phyloP scores from a whole-genome alignment of 2,888 invertebrate genomes.

The Drosophila greeni region DNA sequence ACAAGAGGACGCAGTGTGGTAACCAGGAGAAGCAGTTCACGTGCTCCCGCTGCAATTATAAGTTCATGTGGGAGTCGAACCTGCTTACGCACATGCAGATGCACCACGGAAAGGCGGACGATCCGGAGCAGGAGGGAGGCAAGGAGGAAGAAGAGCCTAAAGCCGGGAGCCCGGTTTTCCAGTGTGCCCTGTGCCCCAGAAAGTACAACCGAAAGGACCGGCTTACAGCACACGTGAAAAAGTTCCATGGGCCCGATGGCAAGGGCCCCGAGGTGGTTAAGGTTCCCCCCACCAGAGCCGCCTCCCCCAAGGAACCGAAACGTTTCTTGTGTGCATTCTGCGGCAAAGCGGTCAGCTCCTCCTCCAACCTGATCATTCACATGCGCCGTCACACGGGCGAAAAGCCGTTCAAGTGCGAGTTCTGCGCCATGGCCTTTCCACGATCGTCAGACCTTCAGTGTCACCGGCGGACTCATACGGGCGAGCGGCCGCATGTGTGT shows the following conservation, averaged over 20 bases:
- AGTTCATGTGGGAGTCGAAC: conserved; percentile 78
- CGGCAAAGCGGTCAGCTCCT: conserved; percentile 82
- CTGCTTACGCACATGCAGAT: conserved; percentile 66
- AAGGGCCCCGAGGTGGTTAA: background rate
- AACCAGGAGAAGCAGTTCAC: conserved; percentile 71
- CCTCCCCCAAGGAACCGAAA: conserved; percentile 69
- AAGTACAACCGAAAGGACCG: conserved; percentile 77
- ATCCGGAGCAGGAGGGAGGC: conserved; percentile 24
- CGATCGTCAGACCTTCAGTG: conserved; percentile 83
- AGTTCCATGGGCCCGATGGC: conserved; percentile 53
- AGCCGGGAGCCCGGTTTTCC: conserved; percentile 60
- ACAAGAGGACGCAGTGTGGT: conserved; percentile 79
- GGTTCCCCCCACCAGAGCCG: conserved; percentile 3
- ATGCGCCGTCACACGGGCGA: conserved; percentile 85
- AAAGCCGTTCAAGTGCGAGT: conserved; percentile 83
- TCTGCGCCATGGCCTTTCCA: conserved; percentile 83
- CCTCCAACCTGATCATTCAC: conserved; percentile 83
- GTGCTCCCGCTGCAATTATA: conserved; percentile 73
- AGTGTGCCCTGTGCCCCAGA: conserved; percentile 73
- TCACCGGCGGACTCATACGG: conserved; percentile 82
- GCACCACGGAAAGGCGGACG: conserved; percentile 50
- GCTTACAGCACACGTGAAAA: conserved; percentile 73
- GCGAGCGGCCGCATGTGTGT: conserved; percentile 81
- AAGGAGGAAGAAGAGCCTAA: conserved; percentile 8
- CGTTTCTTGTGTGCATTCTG: conserved; percentile 82